Evolutionary conservation across 1,140 invertebrate species (phyloP), one percentile per base, ranked within the genome.

Genomic region (Matsumurasca onukii): DNA sequence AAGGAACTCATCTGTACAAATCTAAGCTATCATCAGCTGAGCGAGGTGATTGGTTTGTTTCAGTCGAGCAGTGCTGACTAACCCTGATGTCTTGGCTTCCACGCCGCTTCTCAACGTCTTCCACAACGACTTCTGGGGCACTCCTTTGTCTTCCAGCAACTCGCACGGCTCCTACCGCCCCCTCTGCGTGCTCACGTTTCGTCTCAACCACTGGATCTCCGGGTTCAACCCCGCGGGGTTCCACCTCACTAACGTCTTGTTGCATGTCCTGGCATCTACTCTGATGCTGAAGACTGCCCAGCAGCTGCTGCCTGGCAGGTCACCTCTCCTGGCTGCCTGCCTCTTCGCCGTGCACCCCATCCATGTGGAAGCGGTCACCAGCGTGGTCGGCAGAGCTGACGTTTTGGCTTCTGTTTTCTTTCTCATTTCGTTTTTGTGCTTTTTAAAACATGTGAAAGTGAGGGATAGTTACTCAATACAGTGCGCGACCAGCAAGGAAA

Each of bases 111-210:
- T 67, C 20, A 72, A 73, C 34, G 66, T 82, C 9, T 88, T 89
- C 82, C 83, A 86, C 75, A 91, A 96, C 79, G 94, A 97, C 80
- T 97, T 95, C 81, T 97, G 94, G 94, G 94, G 94, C 55, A 96
- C 93, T 25, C 90, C 93, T 34, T 80, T 97, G 71, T 85, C 84
- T 34, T 92, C 95, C 77, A 86, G 86, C 70, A 92, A 92, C 30
- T 94, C 93, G 0, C 97, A 99, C 85, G 97, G 98, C 76, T 98
- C 95, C 1, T 98, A 98, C 81, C 85, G 97, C 31, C 97, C 97
- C 1, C 82, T 98, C 68, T 95, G 93, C 77, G 95, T 97, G 31
- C 86, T 98, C 48, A 94, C 94, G 5, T 98, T 98, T 81, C 86
- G 95, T 70, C 86, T 95, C 78, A 98, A 98, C 85, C 91, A 93